Evolutionary conservation across 2,797 vertebrate genomes (phyloP).

Genomic region (Acanthurus lineatus): DNA sequence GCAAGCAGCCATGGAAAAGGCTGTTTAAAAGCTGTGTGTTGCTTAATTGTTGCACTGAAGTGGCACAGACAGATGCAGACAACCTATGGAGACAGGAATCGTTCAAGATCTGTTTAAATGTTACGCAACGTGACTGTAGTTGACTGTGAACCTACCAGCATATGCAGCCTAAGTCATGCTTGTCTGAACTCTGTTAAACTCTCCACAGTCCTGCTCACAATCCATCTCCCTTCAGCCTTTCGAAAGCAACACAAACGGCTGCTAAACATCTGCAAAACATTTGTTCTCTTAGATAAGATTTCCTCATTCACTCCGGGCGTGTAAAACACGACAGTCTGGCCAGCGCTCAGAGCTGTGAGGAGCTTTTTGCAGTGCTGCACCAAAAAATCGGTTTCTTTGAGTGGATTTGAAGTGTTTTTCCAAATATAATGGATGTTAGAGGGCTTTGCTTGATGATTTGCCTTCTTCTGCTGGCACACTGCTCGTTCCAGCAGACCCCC

Average conservation of each 20-base stretch:
- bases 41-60: background rate
- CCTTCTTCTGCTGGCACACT: slow-evolving; percentile 82
- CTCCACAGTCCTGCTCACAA: slow-evolving; percentile 5
- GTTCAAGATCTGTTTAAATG: background rate
- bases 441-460: slow-evolving; percentile 82
- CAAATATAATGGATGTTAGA: slow-evolving; percentile 83
- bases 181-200: slow-evolving; percentile 31
- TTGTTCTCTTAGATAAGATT: slow-evolving; percentile 67
- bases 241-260: slow-evolving; percentile 46
- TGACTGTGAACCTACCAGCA: slow-evolving; percentile 31
- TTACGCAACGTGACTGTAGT: background rate
- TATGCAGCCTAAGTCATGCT: slow-evolving; percentile 42
- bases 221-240: slow-evolving; percentile 25
- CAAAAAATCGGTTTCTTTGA: slow-evolving; percentile 5
- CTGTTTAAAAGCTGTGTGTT: background rate
- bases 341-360: slow-evolving; percentile 38
- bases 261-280: slow-evolving; percentile 80
- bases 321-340: slow-evolving; percentile 50
- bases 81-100: background rate
- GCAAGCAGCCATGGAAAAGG: background rate
- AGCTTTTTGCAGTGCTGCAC: slow-evolving; percentile 20
- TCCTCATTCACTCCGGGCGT: slow-evolving; percentile 44
- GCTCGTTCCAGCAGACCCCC: slow-evolving; percentile 78
- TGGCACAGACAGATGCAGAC: background rate
- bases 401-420: slow-evolving; percentile 23